Evolutionary conservation across 2,113 vertebrate species (phyloP), one percentile per base, ranked within the genome.

Genomic region (Pedetes capensis): DNA sequence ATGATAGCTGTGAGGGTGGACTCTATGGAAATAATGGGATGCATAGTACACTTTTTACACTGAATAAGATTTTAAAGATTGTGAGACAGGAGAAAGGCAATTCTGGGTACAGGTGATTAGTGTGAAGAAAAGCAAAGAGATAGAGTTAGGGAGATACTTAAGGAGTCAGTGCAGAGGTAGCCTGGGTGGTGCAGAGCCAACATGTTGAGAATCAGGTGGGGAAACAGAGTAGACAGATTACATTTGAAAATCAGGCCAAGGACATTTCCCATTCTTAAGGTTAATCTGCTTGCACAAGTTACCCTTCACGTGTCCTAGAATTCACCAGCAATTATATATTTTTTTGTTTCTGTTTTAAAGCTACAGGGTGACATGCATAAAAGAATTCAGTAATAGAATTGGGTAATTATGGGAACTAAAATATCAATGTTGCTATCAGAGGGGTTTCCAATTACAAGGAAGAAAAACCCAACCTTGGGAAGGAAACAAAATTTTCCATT

Each of bases 341-440:
- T 64, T 27, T 3, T 87, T 64, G 23, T 71, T 69, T 32, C 14
- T 39, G n/a, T 66, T 39, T 49, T 66, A n/a, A 71, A n/a, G 51
- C 23, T 53, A 53, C 14, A 44, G 9, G 13, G 20, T 75, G 39
- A 72, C 13, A 69, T 25, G 18, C 12, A 6, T 32, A 47, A 69
- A 69, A 76, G 51, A 57, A 39, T 49, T 78, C 23, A 51, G 47
- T 75, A 37, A 23, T 20, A 75, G 37, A 47, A 57, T 16, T 66
- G 9, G 3, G 39, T 53, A 61, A 64, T 57, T 47, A 51, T 69
- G 51, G 63, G 87, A 94, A 76, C 69, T 59, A 83, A 89, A 74
- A 47, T 44, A 84, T n/a, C 47, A 69, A n/a, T 55, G 53, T 84
- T 69, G 42, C 20, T 27, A 44, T 44, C 47, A 78, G 63, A 78